Base-by-base conservation (phyloP, 2,888 invertebrate species). In the Chrysolina haemoptera region DNA sequence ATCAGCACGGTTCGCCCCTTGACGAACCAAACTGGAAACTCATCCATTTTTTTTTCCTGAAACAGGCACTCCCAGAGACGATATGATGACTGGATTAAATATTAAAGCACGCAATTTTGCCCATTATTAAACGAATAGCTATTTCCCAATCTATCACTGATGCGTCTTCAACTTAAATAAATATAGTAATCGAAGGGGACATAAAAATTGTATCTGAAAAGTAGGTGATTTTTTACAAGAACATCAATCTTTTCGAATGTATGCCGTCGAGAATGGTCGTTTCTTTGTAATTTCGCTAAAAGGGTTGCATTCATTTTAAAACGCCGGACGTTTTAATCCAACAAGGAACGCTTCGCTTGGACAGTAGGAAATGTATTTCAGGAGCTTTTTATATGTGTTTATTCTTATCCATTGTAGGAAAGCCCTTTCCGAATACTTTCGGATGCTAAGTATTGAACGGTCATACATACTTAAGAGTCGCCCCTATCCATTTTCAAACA, bases 251-350 rank as follows among this genome's bases (percentile, higher is more conserved):
- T 79, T 79, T 79, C 76, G 74, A 77, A 75, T 73, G 74, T 71
- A 62, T 76, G 75, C 78, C 79, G 78, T 73, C 76, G 77, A 79
- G 78, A 78, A 78, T 78, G 79, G 79, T 78, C 80, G 78, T 83
- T 83, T 82, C 83, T 84, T 83, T 83, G 82, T 83, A 83, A 84
- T 83, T 82, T 78, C 79, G 81, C 80, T 82, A 83, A 84, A 83
- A 83, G 80, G 84, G 74, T 76, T 68, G 79, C 84, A 83, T 82
- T 82, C 82, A 82, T 84, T 84, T 84, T 83, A 82, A 83, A 83
- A 80, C 78, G 81, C 82, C 82, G 83, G 84, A 84, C 82, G 82
- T 83, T 84, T 84, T 83, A 84, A 83, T 83, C 82, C 81, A 74
- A 81, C 81, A 84, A 83, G 83, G 83, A 82, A 83, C 82, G 76